These are phyloP conservation scores for Ochropleura plecta DNA, from an alignment of 2,888 invertebrate species.

Conservation along the genomic window DNA sequence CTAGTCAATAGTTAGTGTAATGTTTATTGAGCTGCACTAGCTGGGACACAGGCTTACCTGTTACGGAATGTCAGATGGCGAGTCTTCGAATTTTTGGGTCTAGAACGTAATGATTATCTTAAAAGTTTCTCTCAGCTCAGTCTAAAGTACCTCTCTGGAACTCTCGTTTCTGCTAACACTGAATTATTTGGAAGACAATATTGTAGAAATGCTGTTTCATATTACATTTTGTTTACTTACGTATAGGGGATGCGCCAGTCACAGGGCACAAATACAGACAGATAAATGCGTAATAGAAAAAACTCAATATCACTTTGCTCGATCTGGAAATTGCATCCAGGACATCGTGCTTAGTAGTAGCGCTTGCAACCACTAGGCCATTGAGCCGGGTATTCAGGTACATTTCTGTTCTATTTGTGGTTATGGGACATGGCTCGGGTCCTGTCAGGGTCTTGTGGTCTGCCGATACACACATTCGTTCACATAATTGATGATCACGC, in stretches of 20 bases:
- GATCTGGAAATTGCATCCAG: not conserved
- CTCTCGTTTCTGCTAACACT: not conserved
- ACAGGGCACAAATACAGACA: not conserved
- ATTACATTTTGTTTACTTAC: not conserved
- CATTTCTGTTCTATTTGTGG: constrained; percentile 34
- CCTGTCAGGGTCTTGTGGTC: constrained; percentile 24
- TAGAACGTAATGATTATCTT: not conserved
- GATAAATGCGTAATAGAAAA: not conserved
- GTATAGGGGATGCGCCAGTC: not conserved
- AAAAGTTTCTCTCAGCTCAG: not conserved
- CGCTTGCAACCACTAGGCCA: not conserved
- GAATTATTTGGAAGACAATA: not conserved
- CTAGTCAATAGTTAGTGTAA: not conserved
- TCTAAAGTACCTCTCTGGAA: not conserved
- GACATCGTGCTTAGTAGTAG: not conserved
- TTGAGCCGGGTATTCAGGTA: not conserved
- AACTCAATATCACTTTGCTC: not conserved
- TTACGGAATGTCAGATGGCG: not conserved
- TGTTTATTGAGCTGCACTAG: no score
- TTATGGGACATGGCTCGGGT: not conserved
- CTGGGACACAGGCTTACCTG: not conserved
- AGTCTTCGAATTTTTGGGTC: not conserved
- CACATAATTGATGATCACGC: constrained; percentile 38
- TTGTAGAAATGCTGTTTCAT: not conserved
- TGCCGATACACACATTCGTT: constrained; percentile 29